These are phyloP conservation scores for Aphidius colemani DNA, from an alignment of 2,888 invertebrate genomes.

Conservation along the genomic window DNA sequence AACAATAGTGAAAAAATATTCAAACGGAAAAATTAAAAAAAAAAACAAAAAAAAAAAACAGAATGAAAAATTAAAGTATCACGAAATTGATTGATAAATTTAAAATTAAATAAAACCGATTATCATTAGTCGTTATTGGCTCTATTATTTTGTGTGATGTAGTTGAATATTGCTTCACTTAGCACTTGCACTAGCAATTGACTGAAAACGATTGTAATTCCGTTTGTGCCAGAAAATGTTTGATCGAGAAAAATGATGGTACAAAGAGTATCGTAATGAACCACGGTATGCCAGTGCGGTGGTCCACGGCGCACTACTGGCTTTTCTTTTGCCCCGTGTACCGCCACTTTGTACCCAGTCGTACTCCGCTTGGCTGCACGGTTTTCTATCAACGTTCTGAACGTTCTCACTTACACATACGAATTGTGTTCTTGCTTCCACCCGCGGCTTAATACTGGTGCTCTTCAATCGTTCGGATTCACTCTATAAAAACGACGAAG, in stretches of 20 bases:
- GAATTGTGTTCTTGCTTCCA: conserved; percentile 17
- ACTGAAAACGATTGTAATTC: neutral
- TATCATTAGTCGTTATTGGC: too few relatives aligned
- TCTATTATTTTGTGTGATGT: too few relatives aligned
- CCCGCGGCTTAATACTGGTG: conserved; percentile 30
- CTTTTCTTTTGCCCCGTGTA: conserved; percentile 66
- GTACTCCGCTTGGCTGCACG: conserved; percentile 63
- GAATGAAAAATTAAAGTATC: too few relatives aligned
- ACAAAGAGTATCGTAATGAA: conserved; percentile 57
- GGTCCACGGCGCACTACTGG: conserved; percentile 72
- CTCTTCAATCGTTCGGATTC: conserved; percentile 33
- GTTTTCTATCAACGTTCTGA: conserved; percentile 54
- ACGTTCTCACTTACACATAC: conserved; percentile 40
- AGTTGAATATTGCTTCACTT: conserved; percentile 22
- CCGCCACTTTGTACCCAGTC: conserved; percentile 63
- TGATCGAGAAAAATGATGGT: conserved; percentile 43
- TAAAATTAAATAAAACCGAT: too few relatives aligned
- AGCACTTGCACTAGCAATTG: conserved; percentile 50
- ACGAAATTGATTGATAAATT: too few relatives aligned
- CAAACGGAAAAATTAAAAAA: too few relatives aligned
- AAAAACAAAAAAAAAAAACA: too few relatives aligned
- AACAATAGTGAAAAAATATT: too few relatives aligned
- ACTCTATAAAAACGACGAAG: conserved; percentile 30
- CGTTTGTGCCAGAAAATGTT: conserved; percentile 45
- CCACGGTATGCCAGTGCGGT: conserved; percentile 63